A percentile compares a stretch with the other conserved stretches of the same genome.
Conservation (phyloP, 2,888 invertebrate species). For the Zelleria hepariella region DNA sequence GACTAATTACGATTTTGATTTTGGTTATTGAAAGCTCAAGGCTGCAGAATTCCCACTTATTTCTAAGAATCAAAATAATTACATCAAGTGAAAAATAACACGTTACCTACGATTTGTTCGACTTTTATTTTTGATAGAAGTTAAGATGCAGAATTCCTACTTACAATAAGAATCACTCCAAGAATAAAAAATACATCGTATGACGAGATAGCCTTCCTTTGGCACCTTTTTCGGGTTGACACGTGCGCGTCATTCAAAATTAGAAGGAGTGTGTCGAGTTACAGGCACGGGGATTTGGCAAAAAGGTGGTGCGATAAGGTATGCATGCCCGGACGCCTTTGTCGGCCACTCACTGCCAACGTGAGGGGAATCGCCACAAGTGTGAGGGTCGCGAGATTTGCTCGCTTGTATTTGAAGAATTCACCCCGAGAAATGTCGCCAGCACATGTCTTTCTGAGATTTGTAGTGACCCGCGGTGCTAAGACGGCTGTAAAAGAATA, state of each 20-base stretch:
- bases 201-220: not conserved
- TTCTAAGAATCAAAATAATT: too few relatives aligned
- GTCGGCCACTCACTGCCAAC: constrained; percentile 66
- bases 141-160: too few relatives aligned
- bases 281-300: constrained; percentile 65
- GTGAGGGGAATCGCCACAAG: constrained; percentile 55
- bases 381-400: constrained; percentile 41
- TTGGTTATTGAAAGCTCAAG: not conserved
- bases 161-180: too few relatives aligned
- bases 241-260: constrained; percentile 55
- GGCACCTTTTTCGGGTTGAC: constrained; percentile 15
- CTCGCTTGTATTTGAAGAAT: constrained; percentile 48
- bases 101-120: too few relatives aligned
- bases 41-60: too few relatives aligned
- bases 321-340: constrained; percentile 70
- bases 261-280: constrained; percentile 52
- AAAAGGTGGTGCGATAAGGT: constrained; percentile 68
- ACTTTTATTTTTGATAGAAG: too few relatives aligned
- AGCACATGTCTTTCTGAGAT: not conserved
- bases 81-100: too few relatives aligned
- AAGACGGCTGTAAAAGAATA: too few relatives aligned
- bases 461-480: too few relatives aligned
- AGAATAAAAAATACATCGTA: not conserved
- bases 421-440: constrained; percentile 11
- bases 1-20: not conserved